Evolutionary conservation across 1,140 invertebrate genomes (phyloP).

Genomic region (Charaxes varanes): DNA sequence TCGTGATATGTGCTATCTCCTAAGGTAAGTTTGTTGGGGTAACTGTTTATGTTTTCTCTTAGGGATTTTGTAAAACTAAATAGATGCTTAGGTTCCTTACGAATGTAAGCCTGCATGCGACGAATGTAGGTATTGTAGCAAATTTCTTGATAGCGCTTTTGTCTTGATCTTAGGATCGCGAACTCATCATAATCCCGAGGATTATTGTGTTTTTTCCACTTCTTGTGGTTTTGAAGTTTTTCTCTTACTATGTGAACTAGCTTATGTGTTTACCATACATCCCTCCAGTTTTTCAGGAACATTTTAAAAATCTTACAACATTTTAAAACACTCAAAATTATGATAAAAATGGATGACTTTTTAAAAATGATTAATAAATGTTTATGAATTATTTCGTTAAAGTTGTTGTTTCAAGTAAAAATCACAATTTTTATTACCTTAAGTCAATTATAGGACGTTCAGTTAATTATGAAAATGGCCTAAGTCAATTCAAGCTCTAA

Average conservation of each 20-base stretch:
- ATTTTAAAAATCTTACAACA: too few species aligned
- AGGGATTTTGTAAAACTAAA: conserved; percentile 8
- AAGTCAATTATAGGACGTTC: too few species aligned
- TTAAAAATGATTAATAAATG: too few species aligned
- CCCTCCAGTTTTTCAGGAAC: too few species aligned
- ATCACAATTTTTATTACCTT: too few species aligned
- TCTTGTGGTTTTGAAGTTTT: conserved; percentile 12
- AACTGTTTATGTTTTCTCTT: background rate
- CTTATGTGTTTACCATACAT: too few species aligned
- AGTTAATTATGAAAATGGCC: too few species aligned
- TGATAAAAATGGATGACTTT: too few species aligned
- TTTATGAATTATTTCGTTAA: too few species aligned
- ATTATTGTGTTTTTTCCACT: conserved; percentile 13
- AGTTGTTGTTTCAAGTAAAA: too few species aligned
- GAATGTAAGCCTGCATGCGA: conserved; percentile 5
- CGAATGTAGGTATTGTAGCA: conserved; percentile 5
- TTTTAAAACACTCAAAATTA: too few species aligned
- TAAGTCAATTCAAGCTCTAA: too few species aligned
- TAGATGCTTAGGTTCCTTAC: conserved; percentile 4
- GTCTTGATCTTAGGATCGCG: conserved; percentile 1
- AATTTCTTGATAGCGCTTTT: conserved; percentile 2
- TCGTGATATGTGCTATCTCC: conserved; percentile 3
- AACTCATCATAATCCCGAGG: conserved; percentile 12
- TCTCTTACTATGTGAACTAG: conserved; percentile 14
- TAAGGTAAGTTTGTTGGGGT: conserved; percentile 1